These are phyloP conservation scores for Apoda limacodes DNA, from an alignment of 2,888 invertebrate species.

Conservation along the genomic window DNA sequence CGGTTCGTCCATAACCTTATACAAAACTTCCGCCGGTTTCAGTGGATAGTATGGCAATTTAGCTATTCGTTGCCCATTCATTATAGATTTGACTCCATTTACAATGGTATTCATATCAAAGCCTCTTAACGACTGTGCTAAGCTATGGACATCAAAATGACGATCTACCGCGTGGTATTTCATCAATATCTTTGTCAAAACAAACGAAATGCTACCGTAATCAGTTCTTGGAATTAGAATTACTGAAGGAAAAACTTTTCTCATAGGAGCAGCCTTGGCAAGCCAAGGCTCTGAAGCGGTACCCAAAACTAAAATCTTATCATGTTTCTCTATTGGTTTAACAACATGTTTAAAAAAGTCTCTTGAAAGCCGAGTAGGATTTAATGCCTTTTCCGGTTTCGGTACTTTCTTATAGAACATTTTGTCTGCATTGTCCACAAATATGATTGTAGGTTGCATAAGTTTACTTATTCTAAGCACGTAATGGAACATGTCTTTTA, in stretches of 20 bases:
- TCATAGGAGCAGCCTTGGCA: constrained; percentile 49
- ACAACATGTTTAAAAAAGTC: constrained; percentile 76
- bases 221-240: constrained; percentile 68
- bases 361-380: constrained; percentile 78
- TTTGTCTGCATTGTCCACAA: constrained; percentile 75
- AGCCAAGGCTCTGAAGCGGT: constrained; percentile 77
- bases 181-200: constrained; percentile 68
- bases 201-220: constrained; percentile 68
- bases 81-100: constrained; percentile 44
- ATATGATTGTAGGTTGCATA: constrained; percentile 81
- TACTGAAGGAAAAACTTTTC: constrained; percentile 70
- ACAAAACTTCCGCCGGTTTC: constrained; percentile 57
- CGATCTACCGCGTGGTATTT: constrained; percentile 69
- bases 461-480: constrained; percentile 74
- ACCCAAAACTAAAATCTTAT: constrained; percentile 77
- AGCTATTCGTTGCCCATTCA: constrained; percentile 61
- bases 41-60: constrained; percentile 64
- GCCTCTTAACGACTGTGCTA: constrained; percentile 65
- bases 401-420: constrained; percentile 78
- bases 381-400: constrained; percentile 68
- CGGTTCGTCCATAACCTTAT: constrained; percentile 41
- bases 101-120: constrained; percentile 64
- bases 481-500: constrained; percentile 74
- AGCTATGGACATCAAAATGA: constrained; percentile 68
- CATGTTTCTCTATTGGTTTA: constrained; percentile 71